Percentiles rank a stretch among this genome's conserved stretches.
Evolutionary conservation across 2,113 vertebrate species (phyloP).

Genomic region (Corythaeola cristata): DNA sequence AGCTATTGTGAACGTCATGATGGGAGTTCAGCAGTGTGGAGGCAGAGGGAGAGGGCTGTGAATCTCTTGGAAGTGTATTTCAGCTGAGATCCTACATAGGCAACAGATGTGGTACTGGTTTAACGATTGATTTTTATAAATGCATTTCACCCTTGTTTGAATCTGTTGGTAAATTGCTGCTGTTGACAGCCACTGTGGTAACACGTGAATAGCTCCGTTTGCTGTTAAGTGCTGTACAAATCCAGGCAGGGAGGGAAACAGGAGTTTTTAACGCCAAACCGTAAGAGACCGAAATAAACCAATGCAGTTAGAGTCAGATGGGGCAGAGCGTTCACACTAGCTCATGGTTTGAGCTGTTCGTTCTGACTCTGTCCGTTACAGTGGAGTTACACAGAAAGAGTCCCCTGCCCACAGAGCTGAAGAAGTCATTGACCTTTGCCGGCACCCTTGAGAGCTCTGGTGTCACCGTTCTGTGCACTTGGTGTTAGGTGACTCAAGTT

Average conservation of each 20-base stretch:
- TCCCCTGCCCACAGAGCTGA: background rate
- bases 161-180: background rate
- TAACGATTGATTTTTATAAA: background rate
- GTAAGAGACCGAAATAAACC: background rate
- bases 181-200: background rate
- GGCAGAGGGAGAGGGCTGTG: background rate
- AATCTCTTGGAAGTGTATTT: background rate
- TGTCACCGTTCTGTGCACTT: background rate
- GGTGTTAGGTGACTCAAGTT: background rate
- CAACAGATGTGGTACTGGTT: background rate
- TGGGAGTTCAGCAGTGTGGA: background rate
- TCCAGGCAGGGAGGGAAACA: background rate
- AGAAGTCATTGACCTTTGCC: background rate
- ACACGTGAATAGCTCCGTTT: background rate
- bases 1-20: background rate
- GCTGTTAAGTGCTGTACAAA: background rate
- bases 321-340: rapidly evolving
- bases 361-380: background rate
- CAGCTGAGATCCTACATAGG: background rate
- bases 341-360: background rate
- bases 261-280: background rate
- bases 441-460: background rate
- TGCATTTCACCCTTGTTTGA: background rate
- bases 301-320: background rate
- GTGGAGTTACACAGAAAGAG: rapidly evolving